phyloP scores from a whole-genome alignment of 2,888 invertebrate species.

The Leucoptera coffeella region DNA sequence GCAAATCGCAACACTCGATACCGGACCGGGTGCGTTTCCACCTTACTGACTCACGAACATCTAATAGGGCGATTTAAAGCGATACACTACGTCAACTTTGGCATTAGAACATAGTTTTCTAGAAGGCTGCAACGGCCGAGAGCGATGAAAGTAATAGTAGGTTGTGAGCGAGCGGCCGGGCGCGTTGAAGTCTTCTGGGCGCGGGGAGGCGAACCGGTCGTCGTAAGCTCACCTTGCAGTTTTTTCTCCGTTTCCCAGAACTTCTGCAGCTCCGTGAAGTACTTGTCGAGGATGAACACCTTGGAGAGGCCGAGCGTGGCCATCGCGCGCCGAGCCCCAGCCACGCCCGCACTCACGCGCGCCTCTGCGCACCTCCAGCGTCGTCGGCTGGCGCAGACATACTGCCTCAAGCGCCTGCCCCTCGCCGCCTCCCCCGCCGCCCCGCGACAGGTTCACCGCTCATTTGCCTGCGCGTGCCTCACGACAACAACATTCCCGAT shows the following conservation, averaged over 20 bases:
- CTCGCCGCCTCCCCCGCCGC: constrained; percentile 7
- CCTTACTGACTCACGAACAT: no score
- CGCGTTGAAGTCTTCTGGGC: neutral
- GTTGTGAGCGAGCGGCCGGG: neutral
- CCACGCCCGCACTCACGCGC: constrained; percentile 16
- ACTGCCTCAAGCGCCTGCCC: constrained; percentile 11
- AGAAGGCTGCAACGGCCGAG: no score
- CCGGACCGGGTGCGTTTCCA: no score
- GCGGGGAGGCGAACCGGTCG: neutral
- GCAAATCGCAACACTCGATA: no score
- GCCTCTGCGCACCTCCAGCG: constrained; percentile 23
- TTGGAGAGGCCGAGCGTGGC: constrained; percentile 94
- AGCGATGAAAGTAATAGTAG: no score
- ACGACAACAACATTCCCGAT: constrained; percentile 7
- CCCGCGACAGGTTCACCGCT: no score
- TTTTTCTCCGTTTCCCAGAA: constrained; percentile 96
- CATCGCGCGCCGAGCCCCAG: constrained; percentile 58
- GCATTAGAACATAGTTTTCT: no score
- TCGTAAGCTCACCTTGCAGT: constrained; percentile 73
- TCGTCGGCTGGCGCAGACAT: constrained; percentile 14
- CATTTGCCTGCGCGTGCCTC: constrained; percentile 5
- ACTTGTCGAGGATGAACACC: constrained; percentile 96
- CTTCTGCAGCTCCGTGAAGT: constrained; percentile 93
- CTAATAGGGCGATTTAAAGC: no score
- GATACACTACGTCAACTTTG: no score